Evolutionary conservation across 2,113 vertebrate species (phyloP).

Genomic region (Mormyrus iriodes): DNA sequence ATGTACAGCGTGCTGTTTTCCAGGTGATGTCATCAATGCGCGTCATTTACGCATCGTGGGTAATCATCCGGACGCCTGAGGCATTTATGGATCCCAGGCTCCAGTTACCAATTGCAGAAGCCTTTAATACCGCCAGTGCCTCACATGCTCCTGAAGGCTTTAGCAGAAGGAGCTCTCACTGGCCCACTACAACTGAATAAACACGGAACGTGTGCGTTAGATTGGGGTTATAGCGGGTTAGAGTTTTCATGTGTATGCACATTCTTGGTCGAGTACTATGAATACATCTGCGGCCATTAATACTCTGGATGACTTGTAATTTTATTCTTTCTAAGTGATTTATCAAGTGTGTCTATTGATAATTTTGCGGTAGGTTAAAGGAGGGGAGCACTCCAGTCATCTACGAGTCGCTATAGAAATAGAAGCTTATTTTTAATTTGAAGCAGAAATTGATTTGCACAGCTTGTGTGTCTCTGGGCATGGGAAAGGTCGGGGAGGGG

Average conservation of each 20-base stretch:
- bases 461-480: background rate
- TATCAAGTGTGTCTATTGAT: background rate
- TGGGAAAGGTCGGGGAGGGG: slow-evolving; percentile 18
- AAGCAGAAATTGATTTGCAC: slow-evolving; percentile 5
- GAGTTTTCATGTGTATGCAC: background rate
- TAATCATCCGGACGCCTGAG: background rate
- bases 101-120: background rate
- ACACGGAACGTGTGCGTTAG: background rate
- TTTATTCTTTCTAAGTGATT: background rate
- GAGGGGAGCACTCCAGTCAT: background rate
- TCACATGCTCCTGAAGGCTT: background rate
- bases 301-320: background rate
- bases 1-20: background rate
- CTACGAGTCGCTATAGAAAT: background rate
- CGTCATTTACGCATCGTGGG: background rate
- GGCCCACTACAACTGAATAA: background rate
- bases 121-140: background rate
- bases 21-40: background rate
- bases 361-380: background rate
- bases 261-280: background rate
- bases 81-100: background rate
- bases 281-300: background rate
- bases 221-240: background rate
- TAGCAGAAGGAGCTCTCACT: background rate
- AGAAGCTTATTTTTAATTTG: slow-evolving; percentile 4